Evolutionary conservation across 2,888 invertebrate species (phyloP), one percentile per base, ranked within the genome.

Genomic region (Pollenia labialis): DNA sequence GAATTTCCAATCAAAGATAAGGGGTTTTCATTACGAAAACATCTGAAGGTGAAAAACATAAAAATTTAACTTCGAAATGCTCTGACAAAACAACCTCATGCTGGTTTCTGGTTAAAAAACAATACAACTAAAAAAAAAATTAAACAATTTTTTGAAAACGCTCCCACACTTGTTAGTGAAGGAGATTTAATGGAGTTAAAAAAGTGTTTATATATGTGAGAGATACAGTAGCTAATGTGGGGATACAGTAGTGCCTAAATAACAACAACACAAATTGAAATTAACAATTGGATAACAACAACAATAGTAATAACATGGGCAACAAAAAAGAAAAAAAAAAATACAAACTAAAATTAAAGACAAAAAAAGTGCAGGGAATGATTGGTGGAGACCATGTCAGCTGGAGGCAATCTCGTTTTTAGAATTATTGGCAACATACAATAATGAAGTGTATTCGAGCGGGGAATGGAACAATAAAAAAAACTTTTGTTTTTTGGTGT

Each of bases 351-450:
- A 60, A 64, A 56, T 56, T 18, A 60, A 68, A 79, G 40, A 46
- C 50, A 60, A 50, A 42, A 66, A 81, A 46, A n/a, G 48, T 75
- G 48, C 69, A 79, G 18, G 52, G 16, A 81, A 80, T 87, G 82
- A 85, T 87, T 85, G 85, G 84, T 68, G 74, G 81, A 87, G 81
- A 81, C 87, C 87, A 87, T 87, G 87, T 84, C 87, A 82, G 88
- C 88, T 88, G 76, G 76, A 84, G 88, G 88, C 88, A 84, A 72
- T 88, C 88, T 88, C 88, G 88, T 81, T 88, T 88, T 88, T 88
- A 76, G 85, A 84, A 88, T 88, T 88, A 88, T 79, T 87, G 85
- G 85, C 81, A 81, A 87, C 85, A 84, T 69, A 88, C 85, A 83
- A 87, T 85, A 77, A 87, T 83, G 62, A 85, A 83, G 50, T 72